Evolutionary conservation across 2,888 invertebrate species (phyloP).

Genomic region (Linyphia triangularis): DNA sequence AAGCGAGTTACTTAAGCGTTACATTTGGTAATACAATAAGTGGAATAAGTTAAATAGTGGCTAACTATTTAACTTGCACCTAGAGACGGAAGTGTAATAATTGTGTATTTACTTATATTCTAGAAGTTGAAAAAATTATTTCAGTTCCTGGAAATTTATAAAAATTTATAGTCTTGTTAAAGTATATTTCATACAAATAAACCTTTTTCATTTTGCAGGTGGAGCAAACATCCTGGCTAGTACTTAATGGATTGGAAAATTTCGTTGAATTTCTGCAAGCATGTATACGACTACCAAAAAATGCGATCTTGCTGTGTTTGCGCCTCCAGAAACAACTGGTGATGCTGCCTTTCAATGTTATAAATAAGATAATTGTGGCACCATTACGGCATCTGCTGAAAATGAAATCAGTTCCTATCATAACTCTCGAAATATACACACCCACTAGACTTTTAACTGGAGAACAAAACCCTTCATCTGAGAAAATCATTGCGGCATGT

Average conservation of each 20-base stretch:
- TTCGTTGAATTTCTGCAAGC: not conserved
- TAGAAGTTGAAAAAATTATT: too few relatives aligned
- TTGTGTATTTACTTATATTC: too few relatives aligned
- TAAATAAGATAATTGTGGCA: not conserved
- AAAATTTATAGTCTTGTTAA: too few relatives aligned
- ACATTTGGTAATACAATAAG: too few relatives aligned
- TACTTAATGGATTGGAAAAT: constrained; percentile 20
- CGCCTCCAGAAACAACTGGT: constrained; percentile 23
- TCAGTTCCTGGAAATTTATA: too few relatives aligned
- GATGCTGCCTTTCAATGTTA: not conserved
- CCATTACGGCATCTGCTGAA: not conserved
- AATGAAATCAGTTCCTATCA: not conserved
- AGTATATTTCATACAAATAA: too few relatives aligned
- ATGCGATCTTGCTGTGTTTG: constrained; percentile 2
- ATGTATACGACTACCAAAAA: constrained; percentile 32
- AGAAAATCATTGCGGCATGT: not conserved
- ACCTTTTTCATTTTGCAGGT: constrained; percentile 16
- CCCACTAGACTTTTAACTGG: constrained; percentile 15
- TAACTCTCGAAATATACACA: not conserved
- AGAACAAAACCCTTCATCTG: constrained; percentile 3
- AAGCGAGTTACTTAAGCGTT: too few relatives aligned
- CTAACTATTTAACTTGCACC: too few relatives aligned
- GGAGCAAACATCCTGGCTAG: not conserved
- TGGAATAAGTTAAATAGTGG: too few relatives aligned
- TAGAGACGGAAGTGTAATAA: too few relatives aligned